A percentile compares a stretch with the other conserved stretches of the same genome.
Evolutionary conservation across 2,888 invertebrate genomes (phyloP).

Genomic region (Cynaeus angustus): DNA sequence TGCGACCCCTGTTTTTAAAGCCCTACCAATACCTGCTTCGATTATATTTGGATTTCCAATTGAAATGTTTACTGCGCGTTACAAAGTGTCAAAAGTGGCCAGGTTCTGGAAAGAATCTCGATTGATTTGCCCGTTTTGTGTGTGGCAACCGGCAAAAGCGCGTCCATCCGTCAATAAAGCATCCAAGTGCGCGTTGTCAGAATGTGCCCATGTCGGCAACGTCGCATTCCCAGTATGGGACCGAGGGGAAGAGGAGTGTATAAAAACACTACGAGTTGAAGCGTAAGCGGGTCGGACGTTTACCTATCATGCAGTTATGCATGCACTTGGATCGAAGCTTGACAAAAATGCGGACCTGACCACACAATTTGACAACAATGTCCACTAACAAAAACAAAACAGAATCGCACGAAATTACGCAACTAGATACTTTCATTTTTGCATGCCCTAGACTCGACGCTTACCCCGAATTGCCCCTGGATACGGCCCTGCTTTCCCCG

Average conservation of each 20-base stretch:
- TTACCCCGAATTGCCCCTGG: conserved; percentile 19
- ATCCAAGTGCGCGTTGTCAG: conserved; percentile 51
- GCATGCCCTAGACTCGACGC: conserved; percentile 21
- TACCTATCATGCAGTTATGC: conserved; percentile 47
- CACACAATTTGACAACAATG: conserved; percentile 36
- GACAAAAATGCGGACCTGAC: conserved; percentile 39
- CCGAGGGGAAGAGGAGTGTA: conserved; percentile 46
- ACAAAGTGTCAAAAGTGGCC: conserved; percentile 32
- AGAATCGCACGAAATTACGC: conserved; percentile 35
- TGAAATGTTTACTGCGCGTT: conserved; percentile 27
- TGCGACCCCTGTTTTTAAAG: background rate
- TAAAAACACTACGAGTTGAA: conserved; percentile 44
- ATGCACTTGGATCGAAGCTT: conserved; percentile 38
- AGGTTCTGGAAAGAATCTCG: conserved; percentile 47
- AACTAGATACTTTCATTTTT: conserved; percentile 48
- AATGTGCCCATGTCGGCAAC: conserved; percentile 51
- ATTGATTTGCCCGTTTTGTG: conserved; percentile 49
- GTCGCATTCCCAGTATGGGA: conserved; percentile 41
- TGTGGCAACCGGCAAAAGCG: conserved; percentile 51
- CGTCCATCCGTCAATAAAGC: conserved; percentile 56
- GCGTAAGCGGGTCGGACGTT: conserved; percentile 50
- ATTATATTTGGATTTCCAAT: conserved; percentile 8
- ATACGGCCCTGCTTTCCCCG: conserved; percentile 33
- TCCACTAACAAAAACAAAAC: conserved; percentile 32
- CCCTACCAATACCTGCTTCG: background rate